phyloP scores from a whole-genome alignment of 1,140 invertebrate species.

The Sycobia sp. region DNA sequence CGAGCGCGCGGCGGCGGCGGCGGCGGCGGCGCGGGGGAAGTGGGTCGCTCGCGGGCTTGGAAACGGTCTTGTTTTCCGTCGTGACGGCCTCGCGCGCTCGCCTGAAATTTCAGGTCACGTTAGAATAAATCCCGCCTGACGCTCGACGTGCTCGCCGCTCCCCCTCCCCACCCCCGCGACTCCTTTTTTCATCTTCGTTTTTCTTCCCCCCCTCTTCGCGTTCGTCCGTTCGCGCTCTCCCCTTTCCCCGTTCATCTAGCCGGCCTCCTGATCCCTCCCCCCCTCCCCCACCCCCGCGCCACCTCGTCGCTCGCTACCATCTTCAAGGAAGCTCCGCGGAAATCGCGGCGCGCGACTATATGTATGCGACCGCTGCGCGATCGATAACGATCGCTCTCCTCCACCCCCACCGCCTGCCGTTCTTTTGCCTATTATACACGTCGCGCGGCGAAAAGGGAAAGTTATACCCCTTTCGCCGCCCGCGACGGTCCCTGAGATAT shows the following conservation, averaged over 20 bases:
- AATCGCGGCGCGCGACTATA: slow-evolving; percentile 13
- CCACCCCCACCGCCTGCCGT: not conserved
- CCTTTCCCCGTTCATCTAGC: too few species aligned
- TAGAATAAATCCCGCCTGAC: not conserved
- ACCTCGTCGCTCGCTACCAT: not conserved
- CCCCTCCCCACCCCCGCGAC: not conserved
- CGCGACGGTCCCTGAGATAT: not conserved
- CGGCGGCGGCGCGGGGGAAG: too few species aligned
- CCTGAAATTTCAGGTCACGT: slow-evolving; percentile 8
- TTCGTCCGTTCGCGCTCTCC: not conserved
- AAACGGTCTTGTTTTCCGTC: slow-evolving; percentile 12
- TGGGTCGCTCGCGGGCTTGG: not conserved
- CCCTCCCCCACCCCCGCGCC: not conserved
- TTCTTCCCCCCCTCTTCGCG: not conserved
- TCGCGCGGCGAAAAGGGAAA: slow-evolving; percentile 27
- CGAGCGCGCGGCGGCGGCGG: too few species aligned
- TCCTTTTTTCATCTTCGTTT: not conserved
- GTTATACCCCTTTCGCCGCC: slow-evolving; percentile 9
- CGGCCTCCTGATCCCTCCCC: not conserved
- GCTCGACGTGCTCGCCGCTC: not conserved
- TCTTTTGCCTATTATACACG: slow-evolving; percentile 4
- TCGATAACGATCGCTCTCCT: slow-evolving; percentile 29
- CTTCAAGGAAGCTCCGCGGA: not conserved
- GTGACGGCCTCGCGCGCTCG: not conserved
- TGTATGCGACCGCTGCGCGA: not conserved